Percentiles rank a stretch among this genome's conserved stretches.
Evolutionary conservation across 2,113 vertebrate species (phyloP).

Genomic region (Desmodus rotundus): DNA sequence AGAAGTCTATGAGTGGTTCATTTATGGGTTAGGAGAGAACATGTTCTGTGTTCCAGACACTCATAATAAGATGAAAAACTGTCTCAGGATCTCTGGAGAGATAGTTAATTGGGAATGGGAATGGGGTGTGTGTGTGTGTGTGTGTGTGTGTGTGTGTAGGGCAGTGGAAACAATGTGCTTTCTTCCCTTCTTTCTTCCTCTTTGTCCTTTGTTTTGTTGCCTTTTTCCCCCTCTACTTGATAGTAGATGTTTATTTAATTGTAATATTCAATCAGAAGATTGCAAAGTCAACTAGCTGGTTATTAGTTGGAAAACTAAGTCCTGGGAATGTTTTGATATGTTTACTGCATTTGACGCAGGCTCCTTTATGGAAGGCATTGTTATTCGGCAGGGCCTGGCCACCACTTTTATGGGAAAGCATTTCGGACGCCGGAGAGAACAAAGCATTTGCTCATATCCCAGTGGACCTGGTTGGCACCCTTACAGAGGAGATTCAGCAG

Average conservation of each 20-base stretch:
- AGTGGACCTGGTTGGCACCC: neutral
- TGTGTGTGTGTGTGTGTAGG: neutral
- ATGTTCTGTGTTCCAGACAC: slow-evolving; percentile 43
- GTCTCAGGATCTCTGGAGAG: slow-evolving; percentile 19
- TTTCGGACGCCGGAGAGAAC: neutral
- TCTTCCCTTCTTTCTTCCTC: neutral
- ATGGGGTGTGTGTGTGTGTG: neutral
- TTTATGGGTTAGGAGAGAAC: slow-evolving; percentile 47
- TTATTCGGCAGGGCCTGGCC: neutral
- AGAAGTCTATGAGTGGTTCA: slow-evolving; percentile 64
- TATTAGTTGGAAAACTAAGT: neutral
- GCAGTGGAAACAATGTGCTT: neutral
- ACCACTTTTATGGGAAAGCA: neutral
- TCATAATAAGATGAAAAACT: slow-evolving; percentile 29
- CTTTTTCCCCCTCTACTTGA: neutral
- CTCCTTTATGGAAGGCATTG: neutral
- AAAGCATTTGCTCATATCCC: neutral
- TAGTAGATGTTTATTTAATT: slow-evolving; percentile 10
- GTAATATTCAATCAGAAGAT: neutral
- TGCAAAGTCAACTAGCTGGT: neutral
- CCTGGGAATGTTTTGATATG: neutral
- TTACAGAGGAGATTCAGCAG: neutral
- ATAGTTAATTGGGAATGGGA: neutral
- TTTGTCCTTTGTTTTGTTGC: neutral
- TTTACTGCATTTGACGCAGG: neutral